Evolutionary conservation across 2,888 invertebrate genomes (phyloP).

Genomic region (Yponomeuta malinellus): DNA sequence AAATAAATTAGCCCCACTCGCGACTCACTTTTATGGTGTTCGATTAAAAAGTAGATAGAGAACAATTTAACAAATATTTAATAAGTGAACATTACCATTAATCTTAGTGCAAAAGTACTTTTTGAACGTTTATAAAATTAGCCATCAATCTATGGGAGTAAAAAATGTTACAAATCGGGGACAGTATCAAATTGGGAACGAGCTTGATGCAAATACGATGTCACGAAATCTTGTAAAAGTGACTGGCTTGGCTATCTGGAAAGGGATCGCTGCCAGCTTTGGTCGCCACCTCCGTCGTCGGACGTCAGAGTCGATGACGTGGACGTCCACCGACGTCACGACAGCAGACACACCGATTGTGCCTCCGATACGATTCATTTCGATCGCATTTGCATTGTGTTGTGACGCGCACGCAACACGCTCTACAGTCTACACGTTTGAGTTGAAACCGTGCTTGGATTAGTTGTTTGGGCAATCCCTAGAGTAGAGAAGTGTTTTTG

Average conservation of each 20-base stretch:
- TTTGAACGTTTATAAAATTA: too few relatives aligned
- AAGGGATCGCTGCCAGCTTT: conserved; percentile 34
- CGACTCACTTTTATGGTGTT: too few relatives aligned
- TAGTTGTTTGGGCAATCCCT: too few relatives aligned
- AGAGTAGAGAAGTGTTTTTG: too few relatives aligned
- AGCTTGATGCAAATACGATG: conserved; percentile 57
- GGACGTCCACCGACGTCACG: conserved; percentile 30
- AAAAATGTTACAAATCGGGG: not conserved
- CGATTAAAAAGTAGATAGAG: too few relatives aligned
- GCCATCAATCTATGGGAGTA: not conserved
- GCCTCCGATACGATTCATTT: conserved; percentile 42
- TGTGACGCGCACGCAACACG: conserved; percentile 34
- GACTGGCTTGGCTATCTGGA: conserved; percentile 41
- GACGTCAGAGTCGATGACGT: conserved; percentile 31
- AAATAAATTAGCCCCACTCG: too few relatives aligned
- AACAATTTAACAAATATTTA: too few relatives aligned
- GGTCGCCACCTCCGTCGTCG: conserved; percentile 32
- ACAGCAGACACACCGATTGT: conserved; percentile 48
- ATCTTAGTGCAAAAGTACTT: too few relatives aligned
- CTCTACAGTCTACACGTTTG: conserved; percentile 30
- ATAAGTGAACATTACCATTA: too few relatives aligned
- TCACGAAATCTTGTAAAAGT: conserved; percentile 47
- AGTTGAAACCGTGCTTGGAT: conserved; percentile 34
- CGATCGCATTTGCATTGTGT: conserved; percentile 28
- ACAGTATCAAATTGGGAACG: conserved; percentile 20